Conservation (phyloP, 2,113 vertebrate genomes). For the Leiothrix lutea region DNA sequence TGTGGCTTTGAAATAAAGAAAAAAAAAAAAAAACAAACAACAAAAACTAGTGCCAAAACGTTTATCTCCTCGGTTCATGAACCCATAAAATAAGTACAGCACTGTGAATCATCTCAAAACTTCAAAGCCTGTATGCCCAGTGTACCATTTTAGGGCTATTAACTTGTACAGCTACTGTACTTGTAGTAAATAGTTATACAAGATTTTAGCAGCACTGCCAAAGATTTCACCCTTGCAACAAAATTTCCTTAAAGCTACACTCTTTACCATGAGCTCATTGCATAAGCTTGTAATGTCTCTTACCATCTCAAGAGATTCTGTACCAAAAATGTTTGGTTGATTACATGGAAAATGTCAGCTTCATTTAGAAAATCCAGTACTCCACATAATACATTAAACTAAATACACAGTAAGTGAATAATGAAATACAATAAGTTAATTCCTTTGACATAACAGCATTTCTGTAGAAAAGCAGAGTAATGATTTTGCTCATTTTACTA, state of each 20-base stretch:
- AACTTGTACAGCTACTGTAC: conserved; percentile 57
- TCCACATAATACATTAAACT: neutral
- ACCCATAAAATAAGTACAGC: conserved; percentile 61
- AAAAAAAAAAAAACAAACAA: neutral
- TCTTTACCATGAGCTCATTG: neutral
- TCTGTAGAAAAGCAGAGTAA: neutral
- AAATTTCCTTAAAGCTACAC: conserved; percentile 2
- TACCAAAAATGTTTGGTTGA: neutral
- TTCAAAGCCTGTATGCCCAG: conserved; percentile 64
- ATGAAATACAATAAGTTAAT: neutral
- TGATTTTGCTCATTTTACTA: neutral
- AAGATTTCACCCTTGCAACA: neutral
- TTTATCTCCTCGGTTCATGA: conserved; percentile 64
- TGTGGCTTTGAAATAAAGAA: conserved; percentile 25
- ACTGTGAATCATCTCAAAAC: conserved; percentile 54
- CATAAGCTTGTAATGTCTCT: rapidly evolving
- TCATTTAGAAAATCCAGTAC: neutral
- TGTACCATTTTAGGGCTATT: conserved; percentile 61
- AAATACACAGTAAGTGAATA: neutral
- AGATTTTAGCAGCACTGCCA: conserved; percentile 10
- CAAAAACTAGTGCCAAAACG: neutral
- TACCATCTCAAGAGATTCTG: neutral
- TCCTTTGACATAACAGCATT: neutral
- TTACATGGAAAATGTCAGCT: neutral
- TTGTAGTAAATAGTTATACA: conserved; percentile 68